phyloP scores from a whole-genome alignment of 2,113 vertebrate genomes.

The Synodontis membranacea region DNA sequence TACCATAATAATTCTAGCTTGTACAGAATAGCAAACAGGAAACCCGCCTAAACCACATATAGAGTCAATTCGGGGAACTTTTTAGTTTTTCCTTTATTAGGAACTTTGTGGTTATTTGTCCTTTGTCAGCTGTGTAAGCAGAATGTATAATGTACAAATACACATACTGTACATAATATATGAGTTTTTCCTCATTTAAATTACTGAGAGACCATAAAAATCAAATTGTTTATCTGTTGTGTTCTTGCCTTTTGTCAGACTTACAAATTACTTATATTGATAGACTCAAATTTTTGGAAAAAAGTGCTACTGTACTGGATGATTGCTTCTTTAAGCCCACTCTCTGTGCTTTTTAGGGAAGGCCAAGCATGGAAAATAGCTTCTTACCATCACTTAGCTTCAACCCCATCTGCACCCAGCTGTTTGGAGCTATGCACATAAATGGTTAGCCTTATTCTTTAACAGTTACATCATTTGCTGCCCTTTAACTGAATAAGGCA shows the following conservation, averaged over 20 bases:
- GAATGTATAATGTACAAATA: too few species aligned
- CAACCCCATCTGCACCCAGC: not conserved
- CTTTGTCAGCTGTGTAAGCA: too few species aligned
- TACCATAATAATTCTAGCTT: not conserved
- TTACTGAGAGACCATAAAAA: not conserved
- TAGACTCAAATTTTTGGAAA: not conserved
- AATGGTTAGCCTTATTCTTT: constrained; percentile 15
- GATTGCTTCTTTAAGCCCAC: not conserved
- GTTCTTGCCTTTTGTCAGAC: not conserved
- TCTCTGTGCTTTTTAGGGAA: not conserved
- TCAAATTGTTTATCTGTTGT: not conserved
- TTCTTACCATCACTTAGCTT: not conserved
- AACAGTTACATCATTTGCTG: constrained; percentile 35
- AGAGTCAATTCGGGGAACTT: constrained; percentile 73
- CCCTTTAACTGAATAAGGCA: constrained; percentile 40
- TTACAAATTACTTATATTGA: not conserved
- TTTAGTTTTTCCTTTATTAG: too few species aligned
- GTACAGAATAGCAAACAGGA: constrained; percentile 61
- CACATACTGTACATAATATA: not conserved
- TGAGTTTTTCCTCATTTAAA: not conserved
- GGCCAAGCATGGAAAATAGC: not conserved
- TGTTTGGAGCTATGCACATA: constrained; percentile 6
- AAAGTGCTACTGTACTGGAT: too few species aligned
- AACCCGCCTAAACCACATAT: constrained; percentile 61
- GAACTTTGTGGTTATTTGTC: too few species aligned